Evolutionary conservation across 2,888 invertebrate species (phyloP), one percentile per base, ranked within the genome.

Genomic region (Lasioglossum morio): DNA sequence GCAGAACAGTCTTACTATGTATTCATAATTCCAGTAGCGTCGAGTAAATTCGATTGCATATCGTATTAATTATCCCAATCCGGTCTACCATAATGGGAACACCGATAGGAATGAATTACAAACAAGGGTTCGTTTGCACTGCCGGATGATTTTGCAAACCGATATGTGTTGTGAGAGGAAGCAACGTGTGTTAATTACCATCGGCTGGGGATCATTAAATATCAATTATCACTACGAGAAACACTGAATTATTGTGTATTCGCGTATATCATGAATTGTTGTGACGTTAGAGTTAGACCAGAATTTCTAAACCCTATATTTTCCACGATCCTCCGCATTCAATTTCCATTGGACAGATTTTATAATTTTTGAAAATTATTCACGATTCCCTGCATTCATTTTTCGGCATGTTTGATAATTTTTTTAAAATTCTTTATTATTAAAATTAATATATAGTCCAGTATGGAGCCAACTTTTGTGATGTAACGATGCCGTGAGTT

Each of bases 11-110:
- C 10, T 53, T n/a, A 10, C n/a, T n/a, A n/a, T 23, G 23, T 30
- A 34, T 10, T 34, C 66, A 30, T 30, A 34, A 66, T 66, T 34
- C 1, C 23, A 34, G 23, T 34, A 53, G n/a, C 14, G 72, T 7
- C 27, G 43, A 43, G 70, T 57, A 40, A 53, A 72, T 79, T 43
- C 60, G 19, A 23, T 43, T 57, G n/a, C 2, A 43, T 14, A 43
- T 72, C 30, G 40, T 46, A 46, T 63, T 63, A 74, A 66, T 79
- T 79, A 79, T 48, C 27, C 57, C n/a, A 37, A 74, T 75, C 27
- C 40, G 30, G 27, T 48, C 3, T 30, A 8, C 16, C 23, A 27
- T 79, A 63, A 66, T 27, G 4, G 19, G 23, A 27, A 23, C 27
- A 63, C 30, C 30, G 19, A 19, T 16, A 37, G 30, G 19, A 34